These are phyloP conservation scores for Rosalia funebris DNA, from an alignment of 2,888 invertebrate genomes.

Conservation along the genomic window DNA sequence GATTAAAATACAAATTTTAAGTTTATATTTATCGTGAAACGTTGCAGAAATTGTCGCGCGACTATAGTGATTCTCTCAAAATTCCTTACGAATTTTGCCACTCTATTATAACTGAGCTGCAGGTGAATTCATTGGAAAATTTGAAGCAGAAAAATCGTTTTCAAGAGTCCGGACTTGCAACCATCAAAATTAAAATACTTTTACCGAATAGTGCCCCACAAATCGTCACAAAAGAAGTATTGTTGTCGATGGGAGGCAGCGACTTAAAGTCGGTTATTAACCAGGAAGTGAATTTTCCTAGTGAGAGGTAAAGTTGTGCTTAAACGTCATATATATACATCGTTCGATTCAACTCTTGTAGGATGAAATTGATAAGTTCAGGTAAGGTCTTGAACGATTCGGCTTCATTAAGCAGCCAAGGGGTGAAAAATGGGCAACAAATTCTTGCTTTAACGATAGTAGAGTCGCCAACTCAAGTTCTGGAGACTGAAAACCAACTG, in stretches of 20 bases:
- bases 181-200: constrained; percentile 75
- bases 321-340: constrained; percentile 9
- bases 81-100: constrained; percentile 67
- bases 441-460: constrained; percentile 71
- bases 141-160: constrained; percentile 76
- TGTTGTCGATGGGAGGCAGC: constrained; percentile 66
- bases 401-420: constrained; percentile 67
- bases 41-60: constrained; percentile 71
- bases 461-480: constrained; percentile 56
- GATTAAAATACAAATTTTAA: constrained; percentile 42
- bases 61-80: constrained; percentile 69
- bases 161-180: constrained; percentile 77
- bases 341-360: constrained; percentile 47
- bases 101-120: constrained; percentile 71
- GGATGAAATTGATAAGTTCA: constrained; percentile 75
- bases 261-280: constrained; percentile 70
- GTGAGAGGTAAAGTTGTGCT: constrained; percentile 61
- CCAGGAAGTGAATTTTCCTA: constrained; percentile 62
- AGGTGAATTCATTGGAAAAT: constrained; percentile 77
- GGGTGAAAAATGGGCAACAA: constrained; percentile 75
- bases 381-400: constrained; percentile 72
- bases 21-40: constrained; percentile 22
- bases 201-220: constrained; percentile 66
- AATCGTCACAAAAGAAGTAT: constrained; percentile 68
- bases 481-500: constrained; percentile 57